phyloP scores from a whole-genome alignment of 2,888 invertebrate genomes.

The Drosophila mimetica region DNA sequence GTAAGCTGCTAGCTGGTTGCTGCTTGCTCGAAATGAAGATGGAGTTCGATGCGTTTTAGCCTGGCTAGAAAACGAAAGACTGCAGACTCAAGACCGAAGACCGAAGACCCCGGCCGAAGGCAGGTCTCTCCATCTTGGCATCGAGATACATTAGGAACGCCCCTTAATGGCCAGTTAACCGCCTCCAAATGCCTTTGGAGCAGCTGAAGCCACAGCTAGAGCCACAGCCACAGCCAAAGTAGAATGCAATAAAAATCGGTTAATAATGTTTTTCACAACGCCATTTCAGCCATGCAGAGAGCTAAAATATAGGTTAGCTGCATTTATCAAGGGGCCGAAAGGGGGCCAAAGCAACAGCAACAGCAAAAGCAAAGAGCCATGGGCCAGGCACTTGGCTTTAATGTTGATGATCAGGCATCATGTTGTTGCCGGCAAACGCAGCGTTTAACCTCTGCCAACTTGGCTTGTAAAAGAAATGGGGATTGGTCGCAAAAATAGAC shows the following conservation, averaged over 20 bases:
- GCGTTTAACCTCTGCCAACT: slow-evolving; percentile 68
- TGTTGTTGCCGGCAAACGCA: slow-evolving; percentile 57
- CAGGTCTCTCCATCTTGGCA: slow-evolving; percentile 38
- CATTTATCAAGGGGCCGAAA: slow-evolving; percentile 42
- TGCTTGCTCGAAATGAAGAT: slow-evolving; percentile 9
- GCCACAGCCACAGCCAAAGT: slow-evolving; percentile 35
- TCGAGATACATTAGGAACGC: slow-evolving; percentile 75
- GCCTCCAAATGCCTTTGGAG: slow-evolving; percentile 67
- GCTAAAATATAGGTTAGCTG: slow-evolving; percentile 79
- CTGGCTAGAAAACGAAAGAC: slow-evolving; percentile 4
- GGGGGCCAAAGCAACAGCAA: slow-evolving; percentile 7
- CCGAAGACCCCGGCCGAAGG: slow-evolving; percentile 14
- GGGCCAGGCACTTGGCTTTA: slow-evolving; percentile 48
- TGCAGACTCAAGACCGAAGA: slow-evolving; percentile 5
- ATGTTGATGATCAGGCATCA: slow-evolving; percentile 59
- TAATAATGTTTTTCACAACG: slow-evolving; percentile 81
- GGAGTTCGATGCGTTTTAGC: slow-evolving; percentile 28
- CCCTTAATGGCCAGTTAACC: slow-evolving; percentile 80
- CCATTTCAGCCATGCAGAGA: slow-evolving; percentile 65
- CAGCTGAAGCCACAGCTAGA: slow-evolving; percentile 36
- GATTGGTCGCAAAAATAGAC: slow-evolving; percentile 34
- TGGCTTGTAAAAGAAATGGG: slow-evolving; percentile 23
- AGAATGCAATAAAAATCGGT: slow-evolving; percentile 77
- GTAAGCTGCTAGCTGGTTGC: too few relatives aligned
- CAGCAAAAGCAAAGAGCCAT: slow-evolving; percentile 21